Conservation (phyloP, 1,140 invertebrate genomes). For the Sycobia sp. region DNA sequence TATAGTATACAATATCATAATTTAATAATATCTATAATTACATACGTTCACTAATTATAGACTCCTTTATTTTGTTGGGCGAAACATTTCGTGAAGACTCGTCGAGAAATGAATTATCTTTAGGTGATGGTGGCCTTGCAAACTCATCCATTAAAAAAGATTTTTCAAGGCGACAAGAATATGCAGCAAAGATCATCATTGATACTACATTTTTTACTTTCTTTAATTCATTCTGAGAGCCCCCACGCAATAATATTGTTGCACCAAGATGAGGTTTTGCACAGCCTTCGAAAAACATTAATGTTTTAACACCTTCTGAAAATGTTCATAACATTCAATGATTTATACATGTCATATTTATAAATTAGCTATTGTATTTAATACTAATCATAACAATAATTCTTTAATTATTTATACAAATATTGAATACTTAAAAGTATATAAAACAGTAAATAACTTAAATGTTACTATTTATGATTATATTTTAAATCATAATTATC, state of each 20-base stretch:
- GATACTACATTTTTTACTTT: slow-evolving; percentile 82
- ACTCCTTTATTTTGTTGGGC: slow-evolving; percentile 33
- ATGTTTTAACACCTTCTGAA: slow-evolving; percentile 74
- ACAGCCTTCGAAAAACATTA: slow-evolving; percentile 95
- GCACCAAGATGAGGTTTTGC: slow-evolving; percentile 82
- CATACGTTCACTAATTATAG: slow-evolving; percentile 5
- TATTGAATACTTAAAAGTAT: too few relatives aligned
- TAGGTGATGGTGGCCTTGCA: slow-evolving; percentile 68
- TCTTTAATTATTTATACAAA: too few relatives aligned
- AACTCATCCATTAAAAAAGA: slow-evolving; percentile 88
- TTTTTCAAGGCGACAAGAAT: slow-evolving; percentile 90
- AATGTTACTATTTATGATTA: too few relatives aligned
- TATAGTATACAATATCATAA: not conserved
- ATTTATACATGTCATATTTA: too few relatives aligned
- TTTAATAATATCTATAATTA: not conserved
- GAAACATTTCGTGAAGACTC: slow-evolving; percentile 50
- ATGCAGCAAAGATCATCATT: slow-evolving; percentile 84
- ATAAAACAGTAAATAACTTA: too few relatives aligned
- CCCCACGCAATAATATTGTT: slow-evolving; percentile 87
- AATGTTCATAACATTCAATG: too few relatives aligned
- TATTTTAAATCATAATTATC: too few relatives aligned
- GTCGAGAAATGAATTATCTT: slow-evolving; percentile 57
- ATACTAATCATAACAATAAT: too few relatives aligned
- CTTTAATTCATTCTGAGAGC: slow-evolving; percentile 74
- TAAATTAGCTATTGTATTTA: too few relatives aligned